Percentiles rank a stretch among this genome's conserved stretches.
These are phyloP conservation scores for Phyllotreta striolata DNA, from an alignment of 2,888 invertebrate species.

Conservation along the genomic window DNA sequence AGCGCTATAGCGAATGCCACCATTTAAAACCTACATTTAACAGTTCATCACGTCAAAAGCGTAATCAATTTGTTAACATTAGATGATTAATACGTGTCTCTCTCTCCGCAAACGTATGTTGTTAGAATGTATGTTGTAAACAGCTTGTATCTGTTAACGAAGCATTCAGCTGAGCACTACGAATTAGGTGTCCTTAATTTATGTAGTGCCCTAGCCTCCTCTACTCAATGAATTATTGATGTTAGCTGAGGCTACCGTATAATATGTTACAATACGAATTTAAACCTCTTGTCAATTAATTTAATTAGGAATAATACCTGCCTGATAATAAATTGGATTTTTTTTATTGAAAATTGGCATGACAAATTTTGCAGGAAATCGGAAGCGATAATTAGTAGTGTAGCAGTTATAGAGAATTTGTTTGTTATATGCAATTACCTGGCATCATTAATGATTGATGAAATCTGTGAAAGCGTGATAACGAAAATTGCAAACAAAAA, in stretches of 20 bases:
- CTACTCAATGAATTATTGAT: conserved; percentile 22
- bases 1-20: no score
- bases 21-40: no score
- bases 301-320: neutral
- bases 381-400: no score
- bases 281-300: conserved; percentile 6
- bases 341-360: no score
- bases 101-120: conserved; percentile 4
- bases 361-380: no score
- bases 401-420: neutral
- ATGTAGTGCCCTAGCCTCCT: conserved; percentile 14
- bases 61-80: conserved; percentile 11
- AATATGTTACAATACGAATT: conserved; percentile 4
- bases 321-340: no score
- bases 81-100: conserved; percentile 12
- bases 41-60: neutral
- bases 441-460: conserved; percentile 7
- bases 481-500: conserved; percentile 8
- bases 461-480: neutral
- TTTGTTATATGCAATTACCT: neutral
- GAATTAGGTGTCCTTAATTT: conserved; percentile 26
- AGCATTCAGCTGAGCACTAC: conserved; percentile 19
- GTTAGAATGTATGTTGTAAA: conserved; percentile 14
- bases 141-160: conserved; percentile 25
- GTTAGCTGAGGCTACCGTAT: neutral